Base-by-base conservation (phyloP, 2,797 vertebrate species). In the Orestias chungarensis region DNA sequence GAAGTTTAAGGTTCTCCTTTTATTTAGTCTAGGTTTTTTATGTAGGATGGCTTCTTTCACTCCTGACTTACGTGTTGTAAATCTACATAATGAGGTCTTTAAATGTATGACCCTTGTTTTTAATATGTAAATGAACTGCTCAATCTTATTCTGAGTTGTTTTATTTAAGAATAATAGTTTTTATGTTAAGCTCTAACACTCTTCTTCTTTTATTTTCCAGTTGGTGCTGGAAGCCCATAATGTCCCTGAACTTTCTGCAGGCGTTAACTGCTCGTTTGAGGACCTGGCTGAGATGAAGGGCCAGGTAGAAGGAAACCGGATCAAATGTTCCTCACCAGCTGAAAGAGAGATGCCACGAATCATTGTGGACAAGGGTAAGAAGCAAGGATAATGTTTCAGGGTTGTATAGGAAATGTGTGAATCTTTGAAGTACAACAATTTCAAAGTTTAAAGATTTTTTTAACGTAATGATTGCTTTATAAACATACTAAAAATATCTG, bases 281-380 rank as follows among this genome's bases (percentile, higher is more conserved):
- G 97, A 99, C 87, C 93, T 99, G 74, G 96, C 97, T 0, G 97
- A 99, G 93, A 98, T 97, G 96, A 96, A 97, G 15, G 98, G 98
- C 25, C 81, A 96, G 88, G 98, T 99, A 82, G 94, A 97, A 47
- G 98, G 97, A 76, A 98, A 97, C 90, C 95, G 95, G 82, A 97
- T 99, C 75, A 96, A 94, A 42, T 99, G 98, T 90, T 96, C 89
- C 78, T 99, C 97, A 0, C 98, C 98, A 0, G 96, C 97, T 27
- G 96, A 97, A 91, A 98, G 96, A 82, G 97, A 99, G 79, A 97
- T 99, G 75, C 97, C 97, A 2, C 96, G 94, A 38, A 97, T 99
- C 73, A 89, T 99, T 71, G 95, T 96, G 0, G 97, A 98, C 86
- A 96, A 99, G 0, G 97, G 98, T 99, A 91, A 86, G 88, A n/a